Evolutionary conservation across 2,113 vertebrate species (phyloP).

Genomic region (Hylia prasina): DNA sequence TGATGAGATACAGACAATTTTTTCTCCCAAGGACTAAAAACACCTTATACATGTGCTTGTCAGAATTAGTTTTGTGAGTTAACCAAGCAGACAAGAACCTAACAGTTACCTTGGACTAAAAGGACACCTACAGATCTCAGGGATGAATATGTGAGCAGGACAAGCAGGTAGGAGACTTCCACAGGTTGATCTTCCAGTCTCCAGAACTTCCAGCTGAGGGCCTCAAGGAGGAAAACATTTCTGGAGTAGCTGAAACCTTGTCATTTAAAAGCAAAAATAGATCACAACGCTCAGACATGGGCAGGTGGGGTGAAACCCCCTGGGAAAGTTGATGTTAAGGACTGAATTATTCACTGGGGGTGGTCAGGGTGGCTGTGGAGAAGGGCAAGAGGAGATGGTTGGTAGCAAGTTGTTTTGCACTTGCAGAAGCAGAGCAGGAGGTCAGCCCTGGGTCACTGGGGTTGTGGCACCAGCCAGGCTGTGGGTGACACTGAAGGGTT

Average conservation of each 20-base stretch:
- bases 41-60: background rate
- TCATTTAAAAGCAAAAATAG: background rate
- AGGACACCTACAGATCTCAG: background rate
- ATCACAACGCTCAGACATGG: background rate
- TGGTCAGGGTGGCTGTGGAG: background rate
- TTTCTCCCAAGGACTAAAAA: background rate
- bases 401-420: background rate
- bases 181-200: background rate
- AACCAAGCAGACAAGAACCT: background rate
- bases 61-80: background rate
- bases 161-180: background rate
- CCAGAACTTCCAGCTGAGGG: background rate
- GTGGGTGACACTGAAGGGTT: background rate
- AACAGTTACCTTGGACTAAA: background rate
- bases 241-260: background rate
- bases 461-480: background rate
- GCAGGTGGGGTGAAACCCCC: background rate
- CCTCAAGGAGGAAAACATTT: background rate
- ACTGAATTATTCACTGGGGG: background rate
- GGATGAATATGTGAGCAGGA: background rate
- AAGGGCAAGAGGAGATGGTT: background rate
- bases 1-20: background rate
- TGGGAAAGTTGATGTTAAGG: background rate
- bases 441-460: background rate
- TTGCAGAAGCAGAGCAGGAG: background rate